A percentile compares a stretch with the other conserved stretches of the same genome.
These are phyloP conservation scores for Crossocerus cetratus DNA, from an alignment of 2,888 invertebrate genomes.

Conservation along the genomic window DNA sequence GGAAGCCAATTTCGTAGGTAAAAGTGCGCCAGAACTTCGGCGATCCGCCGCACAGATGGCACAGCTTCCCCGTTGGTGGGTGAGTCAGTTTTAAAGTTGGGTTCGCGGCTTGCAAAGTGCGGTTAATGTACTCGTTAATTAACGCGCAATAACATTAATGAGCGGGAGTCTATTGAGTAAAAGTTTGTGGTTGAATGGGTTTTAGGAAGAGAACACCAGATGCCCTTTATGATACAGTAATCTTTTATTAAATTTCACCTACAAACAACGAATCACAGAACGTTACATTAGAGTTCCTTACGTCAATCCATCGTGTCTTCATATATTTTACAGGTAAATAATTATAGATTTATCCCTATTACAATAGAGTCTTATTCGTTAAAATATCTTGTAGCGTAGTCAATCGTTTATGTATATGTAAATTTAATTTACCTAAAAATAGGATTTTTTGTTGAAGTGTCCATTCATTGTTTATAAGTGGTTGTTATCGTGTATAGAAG, in stretches of 20 bases:
- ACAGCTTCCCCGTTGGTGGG: no score
- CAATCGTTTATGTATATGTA: constrained; percentile 73
- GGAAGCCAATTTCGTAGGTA: no score
- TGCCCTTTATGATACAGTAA: constrained; percentile 71
- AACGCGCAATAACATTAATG: no score
- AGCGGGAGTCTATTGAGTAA: no score
- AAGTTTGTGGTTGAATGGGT: no score
- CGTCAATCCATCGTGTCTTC: constrained; percentile 74
- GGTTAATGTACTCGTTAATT: no score
- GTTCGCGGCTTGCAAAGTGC: no score
- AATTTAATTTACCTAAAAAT: constrained; percentile 75
- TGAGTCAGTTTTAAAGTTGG: no score
- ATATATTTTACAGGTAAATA: constrained; percentile 76
- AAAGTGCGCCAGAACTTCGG: no score
- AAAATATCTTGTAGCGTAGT: constrained; percentile 75
- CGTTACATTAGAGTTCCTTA: constrained; percentile 77
- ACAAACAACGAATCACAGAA: constrained; percentile 78
- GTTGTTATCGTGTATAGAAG: constrained; percentile 68
- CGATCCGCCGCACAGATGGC: no score
- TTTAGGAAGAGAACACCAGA: no score
- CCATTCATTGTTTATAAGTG: constrained; percentile 72
- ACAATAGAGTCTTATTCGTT: constrained; percentile 75
- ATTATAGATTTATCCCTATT: constrained; percentile 75
- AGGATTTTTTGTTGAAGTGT: constrained; percentile 67
- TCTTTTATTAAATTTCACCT: constrained; percentile 77